A percentile compares a stretch with the other conserved stretches of the same genome.
Evolutionary conservation across 2,113 vertebrate genomes (phyloP).

Genomic region (Haemorhous mexicanus): DNA sequence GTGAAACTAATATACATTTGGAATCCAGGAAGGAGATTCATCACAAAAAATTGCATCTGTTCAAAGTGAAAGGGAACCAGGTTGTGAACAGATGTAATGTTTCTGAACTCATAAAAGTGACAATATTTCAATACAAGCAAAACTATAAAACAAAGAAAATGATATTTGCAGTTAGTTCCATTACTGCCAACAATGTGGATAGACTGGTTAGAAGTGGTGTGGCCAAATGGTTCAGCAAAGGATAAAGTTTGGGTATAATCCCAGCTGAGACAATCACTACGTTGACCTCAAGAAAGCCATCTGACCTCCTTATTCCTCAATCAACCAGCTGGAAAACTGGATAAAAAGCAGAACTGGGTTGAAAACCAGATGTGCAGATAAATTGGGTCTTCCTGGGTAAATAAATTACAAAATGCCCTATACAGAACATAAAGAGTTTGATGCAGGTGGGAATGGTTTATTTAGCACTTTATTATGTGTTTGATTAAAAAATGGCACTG

Average conservation of each 20-base stretch:
- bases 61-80: slow-evolving; percentile 35
- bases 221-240: slow-evolving; percentile 18
- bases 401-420: slow-evolving; percentile 54
- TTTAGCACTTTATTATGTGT: slow-evolving; percentile 65
- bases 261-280: slow-evolving; percentile 5
- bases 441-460: slow-evolving; percentile 63
- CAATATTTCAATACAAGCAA: slow-evolving; percentile 31
- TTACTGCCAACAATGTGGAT: not conserved
- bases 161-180: slow-evolving; percentile 31
- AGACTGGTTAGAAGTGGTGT: not conserved
- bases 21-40: slow-evolving; percentile 42
- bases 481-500: slow-evolving; percentile 64
- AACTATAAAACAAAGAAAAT: slow-evolving; percentile 45
- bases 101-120: slow-evolving; percentile 30
- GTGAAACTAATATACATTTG: not conserved
- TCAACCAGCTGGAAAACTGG: slow-evolving; percentile 50
- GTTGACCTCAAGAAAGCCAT: slow-evolving; percentile 44
- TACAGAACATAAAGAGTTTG: slow-evolving; percentile 17
- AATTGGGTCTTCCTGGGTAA: slow-evolving; percentile 59
- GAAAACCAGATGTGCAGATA: slow-evolving; percentile 62
- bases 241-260: slow-evolving; percentile 20
- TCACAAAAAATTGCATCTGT: slow-evolving; percentile 1
- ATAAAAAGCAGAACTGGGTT: slow-evolving; percentile 47
- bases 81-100: slow-evolving; percentile 56
- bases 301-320: slow-evolving; percentile 50